These are phyloP conservation scores for Linyphia triangularis DNA, from an alignment of 2,888 invertebrate genomes.

Conservation along the genomic window DNA sequence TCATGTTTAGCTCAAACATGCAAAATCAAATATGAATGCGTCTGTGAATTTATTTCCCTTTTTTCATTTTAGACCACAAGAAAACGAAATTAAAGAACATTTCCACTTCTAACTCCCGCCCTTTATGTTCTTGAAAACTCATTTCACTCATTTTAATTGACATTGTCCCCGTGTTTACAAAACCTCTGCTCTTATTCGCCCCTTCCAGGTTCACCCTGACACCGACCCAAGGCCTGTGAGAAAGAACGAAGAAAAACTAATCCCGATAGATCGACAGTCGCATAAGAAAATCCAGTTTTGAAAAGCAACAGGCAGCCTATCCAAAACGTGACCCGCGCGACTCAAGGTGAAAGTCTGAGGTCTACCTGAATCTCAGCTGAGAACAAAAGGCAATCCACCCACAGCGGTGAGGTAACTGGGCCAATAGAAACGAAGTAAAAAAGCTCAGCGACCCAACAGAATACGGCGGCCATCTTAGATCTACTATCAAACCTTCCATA, in stretches of 20 bases:
- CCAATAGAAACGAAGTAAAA: constrained; percentile 35
- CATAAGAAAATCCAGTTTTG: constrained; percentile 15
- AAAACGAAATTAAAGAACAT: neutral
- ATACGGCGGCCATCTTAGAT: constrained; percentile 58
- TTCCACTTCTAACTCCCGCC: neutral
- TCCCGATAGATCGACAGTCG: neutral
- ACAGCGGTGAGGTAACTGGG: constrained; percentile 64
- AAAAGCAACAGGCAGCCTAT: constrained; percentile 7
- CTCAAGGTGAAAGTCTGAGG: constrained; percentile 73
- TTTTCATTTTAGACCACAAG: too few relatives aligned
- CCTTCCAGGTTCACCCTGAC: constrained; percentile 66
- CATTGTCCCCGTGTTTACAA: constrained; percentile 32
- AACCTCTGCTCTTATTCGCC: constrained; percentile 3
- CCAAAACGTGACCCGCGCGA: constrained; percentile 49
- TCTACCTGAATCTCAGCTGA: neutral
- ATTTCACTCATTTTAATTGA: neutral
- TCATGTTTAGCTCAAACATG: too few relatives aligned
- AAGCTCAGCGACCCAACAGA: constrained; percentile 69
- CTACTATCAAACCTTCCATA: neutral
- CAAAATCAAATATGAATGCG: too few relatives aligned
- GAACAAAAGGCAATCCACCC: constrained; percentile 64
- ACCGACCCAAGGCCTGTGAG: constrained; percentile 51
- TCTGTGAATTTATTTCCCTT: too few relatives aligned
- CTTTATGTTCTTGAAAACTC: neutral
- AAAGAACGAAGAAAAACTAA: constrained; percentile 6